Evolutionary conservation across 2,888 invertebrate genomes (phyloP).

Genomic region (Meghimatium bilineatum): DNA sequence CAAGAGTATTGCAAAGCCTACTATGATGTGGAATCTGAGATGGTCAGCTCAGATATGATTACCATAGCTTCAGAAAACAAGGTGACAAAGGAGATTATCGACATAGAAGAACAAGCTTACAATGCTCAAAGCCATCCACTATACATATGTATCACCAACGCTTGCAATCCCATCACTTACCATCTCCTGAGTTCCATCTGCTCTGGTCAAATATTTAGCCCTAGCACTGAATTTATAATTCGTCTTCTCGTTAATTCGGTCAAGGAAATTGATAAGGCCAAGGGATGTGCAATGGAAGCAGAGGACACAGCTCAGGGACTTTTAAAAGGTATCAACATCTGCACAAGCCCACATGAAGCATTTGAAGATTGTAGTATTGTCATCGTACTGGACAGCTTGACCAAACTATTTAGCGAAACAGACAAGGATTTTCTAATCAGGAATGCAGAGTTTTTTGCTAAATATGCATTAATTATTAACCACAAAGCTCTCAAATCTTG

Average conservation of each 20-base stretch:
- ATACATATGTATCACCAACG: slow-evolving; percentile 73
- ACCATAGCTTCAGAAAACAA: slow-evolving; percentile 72
- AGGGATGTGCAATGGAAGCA: slow-evolving; percentile 72
- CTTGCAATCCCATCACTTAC: slow-evolving; percentile 67
- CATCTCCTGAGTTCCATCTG: slow-evolving; percentile 46
- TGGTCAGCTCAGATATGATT: slow-evolving; percentile 70
- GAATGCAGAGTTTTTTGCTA: slow-evolving; percentile 63
- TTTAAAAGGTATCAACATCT: slow-evolving; percentile 61
- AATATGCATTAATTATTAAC: slow-evolving; percentile 70
- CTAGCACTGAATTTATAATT: slow-evolving; percentile 67
- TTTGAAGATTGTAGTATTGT: slow-evolving; percentile 69
- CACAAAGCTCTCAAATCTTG: slow-evolving; percentile 65
- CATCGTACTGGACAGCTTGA: slow-evolving; percentile 68
- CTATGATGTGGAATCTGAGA: slow-evolving; percentile 71
- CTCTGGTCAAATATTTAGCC: slow-evolving; percentile 71
- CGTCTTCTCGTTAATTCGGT: slow-evolving; percentile 58
- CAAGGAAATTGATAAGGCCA: slow-evolving; percentile 56
- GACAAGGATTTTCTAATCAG: slow-evolving; percentile 66
- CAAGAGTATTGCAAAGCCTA: slow-evolving; percentile 75
- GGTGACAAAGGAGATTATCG: slow-evolving; percentile 65
- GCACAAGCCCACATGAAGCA: slow-evolving; percentile 53
- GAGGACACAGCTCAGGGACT: slow-evolving; percentile 68
- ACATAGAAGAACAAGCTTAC: slow-evolving; percentile 64
- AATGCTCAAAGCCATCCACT: slow-evolving; percentile 67
- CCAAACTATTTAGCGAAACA: slow-evolving; percentile 54